phyloP scores from a whole-genome alignment of 2,797 vertebrate genomes.

The Anas bahamensis region DNA sequence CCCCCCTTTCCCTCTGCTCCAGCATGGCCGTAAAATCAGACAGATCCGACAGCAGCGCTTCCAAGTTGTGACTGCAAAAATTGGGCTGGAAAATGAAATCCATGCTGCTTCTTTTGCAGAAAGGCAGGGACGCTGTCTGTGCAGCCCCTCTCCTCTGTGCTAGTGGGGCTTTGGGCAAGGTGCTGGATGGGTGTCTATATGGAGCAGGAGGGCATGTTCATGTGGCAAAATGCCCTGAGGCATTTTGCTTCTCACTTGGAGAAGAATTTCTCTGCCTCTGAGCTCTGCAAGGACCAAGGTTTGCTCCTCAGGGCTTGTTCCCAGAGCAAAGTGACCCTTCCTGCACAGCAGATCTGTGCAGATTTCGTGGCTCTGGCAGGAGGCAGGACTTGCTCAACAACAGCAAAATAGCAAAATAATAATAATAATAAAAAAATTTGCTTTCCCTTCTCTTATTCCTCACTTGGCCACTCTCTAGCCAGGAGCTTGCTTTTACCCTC shows the following conservation, averaged over 20 bases:
- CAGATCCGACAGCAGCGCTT: neutral
- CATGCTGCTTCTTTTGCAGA: neutral
- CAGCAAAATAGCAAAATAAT: neutral
- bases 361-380: neutral
- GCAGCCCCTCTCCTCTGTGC: neutral
- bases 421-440: neutral
- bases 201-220: neutral
- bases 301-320: neutral
- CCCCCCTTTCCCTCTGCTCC: neutral
- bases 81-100: neutral
- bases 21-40: rapidly evolving
- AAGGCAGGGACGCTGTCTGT: neutral
- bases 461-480: neutral
- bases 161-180: neutral
- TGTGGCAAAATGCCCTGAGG: neutral
- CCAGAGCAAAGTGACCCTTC: neutral
- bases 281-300: neutral
- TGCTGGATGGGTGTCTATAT: rapidly evolving
- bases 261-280: neutral
- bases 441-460: neutral
- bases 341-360: rapidly evolving
- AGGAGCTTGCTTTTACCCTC: neutral
- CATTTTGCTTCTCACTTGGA: neutral
- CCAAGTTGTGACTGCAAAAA: neutral
- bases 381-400: neutral